Evolutionary conservation across 2,797 vertebrate genomes (phyloP).

Genomic region (Chromis chromis): DNA sequence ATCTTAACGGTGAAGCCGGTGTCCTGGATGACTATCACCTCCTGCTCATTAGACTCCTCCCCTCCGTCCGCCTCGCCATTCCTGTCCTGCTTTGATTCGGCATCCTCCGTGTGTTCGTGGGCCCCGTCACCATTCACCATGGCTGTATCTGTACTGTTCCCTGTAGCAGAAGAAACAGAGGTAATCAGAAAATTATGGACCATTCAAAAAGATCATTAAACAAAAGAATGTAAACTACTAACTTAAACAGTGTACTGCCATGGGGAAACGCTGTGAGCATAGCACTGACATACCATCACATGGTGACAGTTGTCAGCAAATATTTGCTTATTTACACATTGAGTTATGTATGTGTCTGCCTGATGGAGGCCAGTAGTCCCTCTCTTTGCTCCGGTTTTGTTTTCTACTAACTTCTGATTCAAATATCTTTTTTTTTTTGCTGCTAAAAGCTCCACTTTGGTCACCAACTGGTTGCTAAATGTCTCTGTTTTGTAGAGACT

Average conservation of each 20-base stretch:
- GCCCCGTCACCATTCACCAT: constrained; percentile 92
- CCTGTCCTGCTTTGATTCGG: constrained; percentile 87
- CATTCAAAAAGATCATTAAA: not conserved
- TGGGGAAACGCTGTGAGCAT: not conserved
- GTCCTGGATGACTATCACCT: constrained; percentile 99
- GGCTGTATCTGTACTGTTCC: constrained; percentile 84
- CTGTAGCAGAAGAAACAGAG: constrained; percentile 71
- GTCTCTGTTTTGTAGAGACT: not conserved
- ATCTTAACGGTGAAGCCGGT: constrained; percentile 98
- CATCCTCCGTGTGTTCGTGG: constrained; percentile 84
- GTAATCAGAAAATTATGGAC: not conserved
- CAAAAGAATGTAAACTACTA: not conserved
- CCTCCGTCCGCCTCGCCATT: constrained; percentile 83
- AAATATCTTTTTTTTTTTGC: not conserved
- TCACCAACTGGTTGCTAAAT: too few relatives aligned
- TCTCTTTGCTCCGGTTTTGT: not conserved
- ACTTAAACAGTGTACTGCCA: not conserved
- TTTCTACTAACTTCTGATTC: not conserved
- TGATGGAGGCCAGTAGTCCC: not conserved
- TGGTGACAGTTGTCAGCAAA: not conserved
- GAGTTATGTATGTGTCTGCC: not conserved
- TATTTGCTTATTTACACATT: not conserved
- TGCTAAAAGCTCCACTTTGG: too few relatives aligned
- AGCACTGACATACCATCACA: not conserved
- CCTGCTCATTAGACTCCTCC: constrained; percentile 94